Evolutionary conservation across 1,140 invertebrate genomes (phyloP).

Genomic region (Ericerus pela): DNA sequence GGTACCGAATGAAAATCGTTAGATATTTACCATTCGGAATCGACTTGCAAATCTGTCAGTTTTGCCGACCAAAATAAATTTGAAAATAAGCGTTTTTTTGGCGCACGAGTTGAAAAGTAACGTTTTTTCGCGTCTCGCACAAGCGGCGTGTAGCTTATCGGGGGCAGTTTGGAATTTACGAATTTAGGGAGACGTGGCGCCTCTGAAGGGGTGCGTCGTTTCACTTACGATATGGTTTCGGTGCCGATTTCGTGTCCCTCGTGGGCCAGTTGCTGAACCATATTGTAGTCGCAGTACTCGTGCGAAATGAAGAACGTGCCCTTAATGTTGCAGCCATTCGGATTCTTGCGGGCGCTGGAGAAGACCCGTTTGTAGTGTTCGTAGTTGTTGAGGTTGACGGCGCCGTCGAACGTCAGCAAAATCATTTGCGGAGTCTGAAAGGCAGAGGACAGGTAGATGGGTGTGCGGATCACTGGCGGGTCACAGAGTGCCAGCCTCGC

Average conservation of each 20-base stretch:
- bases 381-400: constrained; percentile 81
- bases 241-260: constrained; percentile 83
- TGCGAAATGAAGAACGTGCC: constrained; percentile 91
- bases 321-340: constrained; percentile 74
- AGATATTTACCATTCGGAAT: too few species aligned
- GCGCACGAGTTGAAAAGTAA: too few species aligned
- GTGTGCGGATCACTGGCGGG: not conserved
- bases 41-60: too few species aligned
- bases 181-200: too few species aligned
- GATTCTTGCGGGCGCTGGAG: constrained; percentile 59
- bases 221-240: constrained; percentile 65
- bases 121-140: too few species aligned
- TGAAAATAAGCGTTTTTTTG: too few species aligned
- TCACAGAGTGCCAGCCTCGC: too few species aligned
- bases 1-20: too few species aligned
- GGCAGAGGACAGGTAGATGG: constrained; percentile 13
- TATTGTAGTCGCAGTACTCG: constrained; percentile 87
- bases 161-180: too few species aligned
- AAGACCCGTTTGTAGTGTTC: constrained; percentile 78
- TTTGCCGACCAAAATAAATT: too few species aligned
- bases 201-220: too few species aligned
- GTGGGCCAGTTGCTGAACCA: constrained; percentile 74
- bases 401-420: constrained; percentile 81
- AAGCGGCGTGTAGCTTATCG: too few species aligned
- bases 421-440: constrained; percentile 85